phyloP scores from a whole-genome alignment of 2,888 invertebrate genomes.

The Idaea dimidiata region DNA sequence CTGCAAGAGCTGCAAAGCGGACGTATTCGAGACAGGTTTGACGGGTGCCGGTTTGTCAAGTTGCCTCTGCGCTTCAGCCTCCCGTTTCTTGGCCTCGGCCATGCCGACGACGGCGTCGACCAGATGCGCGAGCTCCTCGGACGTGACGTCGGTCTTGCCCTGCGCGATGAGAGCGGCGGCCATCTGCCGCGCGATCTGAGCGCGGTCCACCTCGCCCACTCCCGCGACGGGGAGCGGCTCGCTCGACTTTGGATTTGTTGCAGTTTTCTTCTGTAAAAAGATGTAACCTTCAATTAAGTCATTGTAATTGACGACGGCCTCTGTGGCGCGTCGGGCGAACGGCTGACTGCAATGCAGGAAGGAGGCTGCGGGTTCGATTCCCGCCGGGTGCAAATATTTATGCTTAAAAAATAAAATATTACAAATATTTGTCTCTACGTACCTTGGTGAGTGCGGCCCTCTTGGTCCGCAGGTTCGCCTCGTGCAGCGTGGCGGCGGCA shows the following conservation, averaged over 20 bases:
- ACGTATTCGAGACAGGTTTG: slow-evolving; percentile 33
- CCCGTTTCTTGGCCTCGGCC: slow-evolving; percentile 70
- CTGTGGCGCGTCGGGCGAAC: too few species aligned
- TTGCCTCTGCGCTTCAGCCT: slow-evolving; percentile 44
- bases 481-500: too few species aligned
- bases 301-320: too few species aligned
- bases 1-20: slow-evolving; percentile 71
- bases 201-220: slow-evolving; percentile 88
- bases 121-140: slow-evolving; percentile 88
- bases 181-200: slow-evolving; percentile 89
- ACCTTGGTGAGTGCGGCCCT: too few species aligned
- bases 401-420: too few species aligned
- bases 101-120: slow-evolving; percentile 87
- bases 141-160: slow-evolving; percentile 90
- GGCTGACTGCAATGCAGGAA: too few species aligned
- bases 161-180: slow-evolving; percentile 89
- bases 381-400: too few species aligned
- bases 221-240: slow-evolving; percentile 86
- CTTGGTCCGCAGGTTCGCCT: too few species aligned
- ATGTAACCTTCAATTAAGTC: background rate
- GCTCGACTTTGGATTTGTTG: slow-evolving; percentile 12
- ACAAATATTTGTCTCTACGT: too few species aligned
- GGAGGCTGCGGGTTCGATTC: too few species aligned
- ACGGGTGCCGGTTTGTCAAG: slow-evolving; percentile 17
- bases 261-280: slow-evolving; percentile 13